Evolutionary conservation across 1,140 invertebrate species (phyloP).

Genomic region (Drosophila orosa): DNA sequence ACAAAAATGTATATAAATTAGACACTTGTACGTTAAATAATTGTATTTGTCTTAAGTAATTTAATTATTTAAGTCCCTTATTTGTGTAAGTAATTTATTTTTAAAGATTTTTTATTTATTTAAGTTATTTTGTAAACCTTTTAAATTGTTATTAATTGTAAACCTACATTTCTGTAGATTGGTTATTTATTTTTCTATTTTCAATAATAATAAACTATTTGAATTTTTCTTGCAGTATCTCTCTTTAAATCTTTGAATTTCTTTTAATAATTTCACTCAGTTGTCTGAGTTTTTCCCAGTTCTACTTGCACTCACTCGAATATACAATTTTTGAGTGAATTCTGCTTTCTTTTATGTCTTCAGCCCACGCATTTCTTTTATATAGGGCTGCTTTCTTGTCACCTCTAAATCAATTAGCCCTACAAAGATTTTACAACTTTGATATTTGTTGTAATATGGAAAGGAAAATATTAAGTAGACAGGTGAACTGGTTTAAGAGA

Average conservation of each 20-base stretch:
- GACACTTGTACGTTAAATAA: no score
- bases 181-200: no score
- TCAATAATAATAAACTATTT: no score
- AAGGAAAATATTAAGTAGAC: not conserved
- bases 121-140: no score
- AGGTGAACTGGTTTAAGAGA: not conserved
- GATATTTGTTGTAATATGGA: not conserved
- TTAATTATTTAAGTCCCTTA: no score
- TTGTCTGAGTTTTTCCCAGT: not conserved
- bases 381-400: constrained; percentile 18
- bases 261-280: not conserved
- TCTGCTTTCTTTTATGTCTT: constrained; percentile 37
- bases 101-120: no score
- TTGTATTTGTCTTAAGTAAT: no score
- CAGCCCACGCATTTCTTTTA: constrained; percentile 39
- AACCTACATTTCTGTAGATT: no score
- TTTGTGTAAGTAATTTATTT: no score
- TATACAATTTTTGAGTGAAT: constrained; percentile 27
- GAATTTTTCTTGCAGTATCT: not conserved
- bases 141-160: no score
- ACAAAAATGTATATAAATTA: no score
- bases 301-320: constrained; percentile 1
- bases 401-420: constrained; percentile 64
- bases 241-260: not conserved
- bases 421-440: constrained; percentile 5